Evolutionary conservation across 2,888 invertebrate genomes (phyloP), one percentile per base, ranked within the genome.

Genomic region (Phytoseiulus persimilis): DNA sequence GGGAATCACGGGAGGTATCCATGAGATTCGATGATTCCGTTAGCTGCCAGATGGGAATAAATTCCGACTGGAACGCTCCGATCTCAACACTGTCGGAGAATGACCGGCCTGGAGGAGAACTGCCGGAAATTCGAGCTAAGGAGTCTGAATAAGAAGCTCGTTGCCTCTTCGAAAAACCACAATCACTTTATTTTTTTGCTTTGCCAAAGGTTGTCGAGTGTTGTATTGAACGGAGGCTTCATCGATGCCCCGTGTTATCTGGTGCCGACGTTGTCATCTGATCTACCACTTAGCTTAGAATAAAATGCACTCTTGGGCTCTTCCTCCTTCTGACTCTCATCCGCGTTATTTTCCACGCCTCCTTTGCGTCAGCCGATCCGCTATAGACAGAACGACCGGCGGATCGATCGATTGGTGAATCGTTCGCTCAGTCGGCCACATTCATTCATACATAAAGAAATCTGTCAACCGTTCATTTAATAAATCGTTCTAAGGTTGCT

Each of bases 241-340:
- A 65, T 65, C 65, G 65, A 65, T 65, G 65, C 65, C 65, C 18
- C 65, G 65, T 65, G 65, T 65, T 65, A 65, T 65, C 65, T 65
- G 65, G 65, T 65, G 65, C 65, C 65, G 65, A 65, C 18, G 65
- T 65, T 28, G 65, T 65, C 65, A 65, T 65, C 65, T 65, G 65
- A 65, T 65, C 65, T 65, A 65, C 65, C 65, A 65, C 28, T 65
- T 65, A 65, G 65, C 65, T 65, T 65, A 65, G 65, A 65, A 65
- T 65, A 65, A 65, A 65, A 65, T 65, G 65, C 65, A 65, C 65
- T 65, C 65, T 65, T 65, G 65, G 65, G 65, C 65, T 65, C 65
- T 65, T 65, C 65, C 65, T 65, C 18, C 65, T 23, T 65, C 9
- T 39, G 39, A 39, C 39, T 39, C 18, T 28, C 65, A 28, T 28